Percentiles rank a stretch among this genome's conserved stretches.
Evolutionary conservation across 2,113 vertebrate genomes (phyloP).

Genomic region (Pseudorasbora parva): DNA sequence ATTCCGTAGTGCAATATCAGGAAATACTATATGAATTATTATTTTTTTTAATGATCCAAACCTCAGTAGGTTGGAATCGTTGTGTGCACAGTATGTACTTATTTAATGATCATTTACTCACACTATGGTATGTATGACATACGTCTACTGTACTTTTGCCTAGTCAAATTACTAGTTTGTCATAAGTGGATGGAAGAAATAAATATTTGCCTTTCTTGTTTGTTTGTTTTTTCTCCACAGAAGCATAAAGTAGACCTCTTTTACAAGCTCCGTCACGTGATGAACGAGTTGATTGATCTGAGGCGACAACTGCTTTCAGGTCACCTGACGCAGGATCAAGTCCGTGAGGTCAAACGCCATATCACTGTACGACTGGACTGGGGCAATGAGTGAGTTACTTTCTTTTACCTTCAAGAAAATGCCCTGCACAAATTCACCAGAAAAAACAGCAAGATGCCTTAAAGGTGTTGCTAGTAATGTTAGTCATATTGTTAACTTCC

Average conservation of each 20-base stretch:
- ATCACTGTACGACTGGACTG: constrained; percentile 95
- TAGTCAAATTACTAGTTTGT: background rate
- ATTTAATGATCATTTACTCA: background rate
- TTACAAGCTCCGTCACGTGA: constrained; percentile 97
- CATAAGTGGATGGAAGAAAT: background rate
- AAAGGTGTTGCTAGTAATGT: background rate
- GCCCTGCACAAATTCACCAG: background rate
- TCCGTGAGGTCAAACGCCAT: constrained; percentile 94
- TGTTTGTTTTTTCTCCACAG: constrained; percentile 69
- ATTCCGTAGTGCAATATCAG: background rate
- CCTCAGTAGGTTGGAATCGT: background rate
- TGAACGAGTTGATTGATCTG: constrained; percentile 97
- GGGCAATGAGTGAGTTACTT: constrained; percentile 94
- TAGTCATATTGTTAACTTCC: background rate
- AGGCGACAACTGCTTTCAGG: constrained; percentile 92
- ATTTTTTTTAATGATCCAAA: background rate
- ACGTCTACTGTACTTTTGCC: background rate
- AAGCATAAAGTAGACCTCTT: constrained; percentile 98
- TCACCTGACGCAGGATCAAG: constrained; percentile 95
- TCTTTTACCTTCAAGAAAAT: background rate
- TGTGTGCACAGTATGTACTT: background rate
- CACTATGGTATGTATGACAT: background rate
- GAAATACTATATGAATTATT: too few species aligned
- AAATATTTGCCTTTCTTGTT: background rate
- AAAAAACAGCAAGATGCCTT: background rate